A percentile compares a stretch with the other conserved stretches of the same genome.
Evolutionary conservation across 2,888 invertebrate species (phyloP).

Genomic region (Phalera bucephala): DNA sequence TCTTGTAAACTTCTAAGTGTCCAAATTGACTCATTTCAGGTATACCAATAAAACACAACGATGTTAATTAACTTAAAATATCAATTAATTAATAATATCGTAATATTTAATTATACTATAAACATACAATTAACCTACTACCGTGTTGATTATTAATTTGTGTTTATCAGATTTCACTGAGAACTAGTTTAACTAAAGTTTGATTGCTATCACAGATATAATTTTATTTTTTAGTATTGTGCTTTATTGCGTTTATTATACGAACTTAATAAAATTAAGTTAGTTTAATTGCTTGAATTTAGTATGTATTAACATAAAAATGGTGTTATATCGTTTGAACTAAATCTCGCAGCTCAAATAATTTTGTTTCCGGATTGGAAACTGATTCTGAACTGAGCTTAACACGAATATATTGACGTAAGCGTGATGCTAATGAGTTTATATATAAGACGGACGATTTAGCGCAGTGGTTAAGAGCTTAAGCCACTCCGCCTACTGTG

Average conservation of each 20-base stretch:
- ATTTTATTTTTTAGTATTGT: conserved; percentile 14
- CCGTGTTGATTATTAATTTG: conserved; percentile 28
- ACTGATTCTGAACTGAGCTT: no score
- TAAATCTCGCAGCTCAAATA: no score
- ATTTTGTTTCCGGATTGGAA: no score
- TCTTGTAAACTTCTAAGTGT: conserved; percentile 43
- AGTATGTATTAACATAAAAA: neutral
- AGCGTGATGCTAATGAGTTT: no score
- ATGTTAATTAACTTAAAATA: conserved; percentile 47
- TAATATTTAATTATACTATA: conserved; percentile 41
- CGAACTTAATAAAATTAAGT: neutral
- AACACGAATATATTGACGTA: no score
- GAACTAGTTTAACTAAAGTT: conserved; percentile 25
- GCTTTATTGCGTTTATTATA: conserved; percentile 3
- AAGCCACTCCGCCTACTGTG: no score
- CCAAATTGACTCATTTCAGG: conserved; percentile 43
- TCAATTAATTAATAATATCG: conserved; percentile 48
- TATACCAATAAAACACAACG: conserved; percentile 35
- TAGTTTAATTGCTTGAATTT: neutral
- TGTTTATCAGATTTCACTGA: conserved; percentile 27
- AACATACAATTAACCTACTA: conserved; percentile 24
- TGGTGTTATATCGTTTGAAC: no score
- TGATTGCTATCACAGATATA: conserved; percentile 3
- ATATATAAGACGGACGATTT: no score
- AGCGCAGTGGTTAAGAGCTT: no score